Percentiles rank a stretch among this genome's conserved stretches.
Conservation (phyloP, 2,113 vertebrate genomes). For the Gambusia affinis region DNA sequence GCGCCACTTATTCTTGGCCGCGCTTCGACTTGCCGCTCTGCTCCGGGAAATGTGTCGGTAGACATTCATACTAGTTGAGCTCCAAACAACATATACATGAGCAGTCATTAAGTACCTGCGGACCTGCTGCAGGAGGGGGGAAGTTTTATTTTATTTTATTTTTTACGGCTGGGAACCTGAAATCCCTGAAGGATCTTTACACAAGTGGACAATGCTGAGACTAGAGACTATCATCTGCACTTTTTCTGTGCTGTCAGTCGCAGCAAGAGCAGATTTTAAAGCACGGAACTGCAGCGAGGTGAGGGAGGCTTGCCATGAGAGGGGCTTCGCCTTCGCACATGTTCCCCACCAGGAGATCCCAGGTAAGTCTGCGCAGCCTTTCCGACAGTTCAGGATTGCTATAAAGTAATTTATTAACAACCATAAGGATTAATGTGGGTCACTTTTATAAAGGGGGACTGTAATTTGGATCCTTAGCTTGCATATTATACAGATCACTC, state of each 20-base stretch:
- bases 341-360: conserved; percentile 90
- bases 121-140: conserved; percentile 52
- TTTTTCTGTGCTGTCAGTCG: conserved; percentile 77
- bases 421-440: neutral
- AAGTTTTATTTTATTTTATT: neutral
- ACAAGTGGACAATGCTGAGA: conserved; percentile 74
- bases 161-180: conserved; percentile 40
- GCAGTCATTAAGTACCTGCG: conserved; percentile 57
- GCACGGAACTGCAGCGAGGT: conserved; percentile 90
- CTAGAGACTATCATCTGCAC: conserved; percentile 76
- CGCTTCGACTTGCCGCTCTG: conserved; percentile 2
- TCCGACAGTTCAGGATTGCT: neutral
- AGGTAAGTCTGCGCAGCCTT: conserved; percentile 81
- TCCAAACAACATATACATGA: conserved; percentile 34
- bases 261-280: conserved; percentile 81
- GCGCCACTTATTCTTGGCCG: conserved; percentile 18
- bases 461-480: neutral
- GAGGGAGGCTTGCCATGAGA: conserved; percentile 85
- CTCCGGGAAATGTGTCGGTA: conserved; percentile 46
- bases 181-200: conserved; percentile 40
- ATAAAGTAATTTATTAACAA: neutral
- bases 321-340: conserved; percentile 89
- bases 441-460: neutral
- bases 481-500: neutral
- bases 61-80: conserved; percentile 45